phyloP scores from a whole-genome alignment of 1,140 invertebrate species.

The Metaphire vulgaris region DNA sequence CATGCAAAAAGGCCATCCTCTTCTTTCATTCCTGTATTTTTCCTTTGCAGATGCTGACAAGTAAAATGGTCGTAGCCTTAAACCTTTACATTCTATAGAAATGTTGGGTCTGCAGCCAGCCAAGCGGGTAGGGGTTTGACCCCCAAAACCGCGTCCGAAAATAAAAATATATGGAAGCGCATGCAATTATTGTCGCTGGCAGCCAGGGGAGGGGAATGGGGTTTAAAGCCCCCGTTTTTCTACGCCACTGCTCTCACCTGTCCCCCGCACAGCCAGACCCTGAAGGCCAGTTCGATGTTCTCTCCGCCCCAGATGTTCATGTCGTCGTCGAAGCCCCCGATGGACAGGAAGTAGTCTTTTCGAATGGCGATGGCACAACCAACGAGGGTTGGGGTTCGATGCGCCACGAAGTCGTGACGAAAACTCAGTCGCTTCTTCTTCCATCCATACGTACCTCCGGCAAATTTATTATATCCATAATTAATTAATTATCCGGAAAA shows the following conservation, averaged over 20 bases:
- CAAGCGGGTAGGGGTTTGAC: too few relatives aligned
- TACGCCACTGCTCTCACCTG: slow-evolving; percentile 2
- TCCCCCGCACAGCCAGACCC: slow-evolving; percentile 79
- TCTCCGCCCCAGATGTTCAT: slow-evolving; percentile 98
- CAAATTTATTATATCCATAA: not conserved
- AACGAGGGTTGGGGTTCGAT: slow-evolving; percentile 27
- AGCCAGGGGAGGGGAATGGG: not conserved
- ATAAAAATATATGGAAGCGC: too few relatives aligned
- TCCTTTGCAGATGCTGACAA: too few relatives aligned
- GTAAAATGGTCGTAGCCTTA: not conserved
- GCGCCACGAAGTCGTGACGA: slow-evolving; percentile 12
- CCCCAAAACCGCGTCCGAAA: too few relatives aligned
- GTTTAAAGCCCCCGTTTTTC: not conserved
- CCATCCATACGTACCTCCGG: slow-evolving; percentile 31
- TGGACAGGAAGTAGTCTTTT: slow-evolving; percentile 58
- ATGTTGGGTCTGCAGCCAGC: too few relatives aligned
- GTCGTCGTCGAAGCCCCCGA: slow-evolving; percentile 91
- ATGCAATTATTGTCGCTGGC: not conserved
- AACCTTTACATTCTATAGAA: too few relatives aligned
- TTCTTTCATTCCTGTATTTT: too few relatives aligned
- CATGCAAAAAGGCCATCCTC: too few relatives aligned
- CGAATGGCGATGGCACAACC: slow-evolving; percentile 29
- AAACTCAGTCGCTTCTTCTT: slow-evolving; percentile 17
- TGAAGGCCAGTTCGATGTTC: slow-evolving; percentile 93
- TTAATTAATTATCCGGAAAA: too few relatives aligned